A percentile compares a stretch with the other conserved stretches of the same genome.
phyloP scores from a whole-genome alignment of 2,888 invertebrate species.

The Erebia palarica region DNA sequence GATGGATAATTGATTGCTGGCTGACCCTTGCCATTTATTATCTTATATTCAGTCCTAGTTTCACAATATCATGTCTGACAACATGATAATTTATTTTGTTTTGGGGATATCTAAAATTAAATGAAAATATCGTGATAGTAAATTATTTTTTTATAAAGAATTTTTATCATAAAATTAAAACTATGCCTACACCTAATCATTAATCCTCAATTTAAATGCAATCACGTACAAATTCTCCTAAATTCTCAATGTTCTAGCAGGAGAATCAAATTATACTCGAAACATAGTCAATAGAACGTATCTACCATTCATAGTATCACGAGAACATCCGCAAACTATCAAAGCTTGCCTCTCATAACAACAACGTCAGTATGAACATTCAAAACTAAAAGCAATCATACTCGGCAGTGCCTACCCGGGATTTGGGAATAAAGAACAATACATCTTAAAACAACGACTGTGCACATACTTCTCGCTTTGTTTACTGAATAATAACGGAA shows the following conservation, averaged over 20 bases:
- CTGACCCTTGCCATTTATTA: conserved; percentile 28
- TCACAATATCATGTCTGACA: not conserved
- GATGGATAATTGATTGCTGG: conserved; percentile 34
- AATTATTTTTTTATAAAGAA: too few species aligned
- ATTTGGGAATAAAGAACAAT: conserved; percentile 20
- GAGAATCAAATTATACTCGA: too few species aligned
- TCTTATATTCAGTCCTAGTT: conserved; percentile 9
- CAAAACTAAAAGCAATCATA: conserved; percentile 3
- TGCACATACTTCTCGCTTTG: conserved; percentile 20
- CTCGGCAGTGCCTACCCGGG: not conserved
- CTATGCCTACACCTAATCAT: too few species aligned
- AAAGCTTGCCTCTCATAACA: not conserved
- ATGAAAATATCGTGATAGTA: not conserved
- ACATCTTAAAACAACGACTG: conserved; percentile 10
- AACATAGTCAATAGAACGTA: too few species aligned
- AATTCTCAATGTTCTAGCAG: too few species aligned
- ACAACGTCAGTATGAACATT: not conserved
- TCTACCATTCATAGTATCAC: not conserved
- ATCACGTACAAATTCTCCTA: too few species aligned
- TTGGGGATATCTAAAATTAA: not conserved
- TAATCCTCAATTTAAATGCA: too few species aligned
- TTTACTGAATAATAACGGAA: conserved; percentile 31
- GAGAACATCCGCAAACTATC: not conserved
- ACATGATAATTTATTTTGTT: not conserved
- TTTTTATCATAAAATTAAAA: too few species aligned